Percentiles rank a stretch among this genome's conserved stretches.
phyloP scores from a whole-genome alignment of 2,888 invertebrate genomes.

The Ectemnius cavifrons region DNA sequence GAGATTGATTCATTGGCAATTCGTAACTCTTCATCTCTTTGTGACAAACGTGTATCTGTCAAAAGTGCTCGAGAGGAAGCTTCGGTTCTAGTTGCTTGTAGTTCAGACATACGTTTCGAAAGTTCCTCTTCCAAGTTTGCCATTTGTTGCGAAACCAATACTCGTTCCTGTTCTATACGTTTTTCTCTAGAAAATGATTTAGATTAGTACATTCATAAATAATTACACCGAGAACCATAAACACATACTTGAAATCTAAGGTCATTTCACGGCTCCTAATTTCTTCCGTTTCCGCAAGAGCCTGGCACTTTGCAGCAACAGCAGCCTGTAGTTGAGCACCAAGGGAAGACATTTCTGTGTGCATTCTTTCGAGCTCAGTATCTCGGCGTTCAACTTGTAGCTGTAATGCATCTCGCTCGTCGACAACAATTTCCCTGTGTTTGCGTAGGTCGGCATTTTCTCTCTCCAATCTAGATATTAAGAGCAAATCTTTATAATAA shows the following conservation, averaged over 20 bases:
- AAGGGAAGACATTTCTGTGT: conserved; percentile 84
- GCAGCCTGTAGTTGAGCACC: conserved; percentile 88
- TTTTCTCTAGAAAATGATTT: conserved; percentile 81
- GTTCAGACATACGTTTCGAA: conserved; percentile 87
- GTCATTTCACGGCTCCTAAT: conserved; percentile 88
- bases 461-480: conserved; percentile 79
- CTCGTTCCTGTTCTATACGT: conserved; percentile 89
- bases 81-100: conserved; percentile 88
- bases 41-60: conserved; percentile 87
- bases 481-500: conserved; percentile 5
- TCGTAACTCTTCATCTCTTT: conserved; percentile 88
- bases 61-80: conserved; percentile 83
- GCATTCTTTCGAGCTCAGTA: conserved; percentile 86
- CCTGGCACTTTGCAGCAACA: conserved; percentile 90
- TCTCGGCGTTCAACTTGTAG: conserved; percentile 86
- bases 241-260: conserved; percentile 84
- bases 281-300: conserved; percentile 88
- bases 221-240: not conserved
- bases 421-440: conserved; percentile 85
- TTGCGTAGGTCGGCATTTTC: conserved; percentile 84
- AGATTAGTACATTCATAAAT: not conserved
- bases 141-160: conserved; percentile 88
- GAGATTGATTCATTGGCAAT: conserved; percentile 85
- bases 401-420: conserved; percentile 87
- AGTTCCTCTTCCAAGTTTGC: conserved; percentile 88